Conservation (phyloP, 2,888 invertebrate species). For the Cosmorhoe ocellata region DNA sequence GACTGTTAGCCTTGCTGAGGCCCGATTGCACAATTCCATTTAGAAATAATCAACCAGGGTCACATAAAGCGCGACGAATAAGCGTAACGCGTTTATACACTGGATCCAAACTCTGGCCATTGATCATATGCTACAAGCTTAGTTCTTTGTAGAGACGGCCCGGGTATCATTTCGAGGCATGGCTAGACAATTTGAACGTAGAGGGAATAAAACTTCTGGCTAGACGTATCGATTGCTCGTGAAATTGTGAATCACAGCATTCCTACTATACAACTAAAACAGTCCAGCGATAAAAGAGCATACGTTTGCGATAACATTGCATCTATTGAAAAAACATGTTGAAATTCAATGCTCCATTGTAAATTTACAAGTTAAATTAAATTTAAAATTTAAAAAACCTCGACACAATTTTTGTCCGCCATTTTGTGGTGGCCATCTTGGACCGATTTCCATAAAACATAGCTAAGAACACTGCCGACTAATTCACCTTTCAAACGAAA, state of each 20-base stretch:
- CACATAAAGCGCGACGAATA: constrained; percentile 36
- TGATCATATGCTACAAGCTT: constrained; percentile 14
- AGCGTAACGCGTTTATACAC: constrained; percentile 29
- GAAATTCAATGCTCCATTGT: constrained; percentile 9
- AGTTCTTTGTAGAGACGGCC: neutral
- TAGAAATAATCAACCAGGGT: constrained; percentile 48
- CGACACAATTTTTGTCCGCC: too few relatives aligned
- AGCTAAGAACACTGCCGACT: too few relatives aligned
- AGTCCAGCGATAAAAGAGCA: constrained; percentile 28
- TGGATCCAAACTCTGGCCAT: constrained; percentile 2
- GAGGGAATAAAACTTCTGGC: constrained; percentile 39
- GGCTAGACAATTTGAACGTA: constrained; percentile 30
- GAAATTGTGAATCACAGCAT: constrained; percentile 31
- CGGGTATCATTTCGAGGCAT: constrained; percentile 5
- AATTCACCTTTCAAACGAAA: too few relatives aligned
- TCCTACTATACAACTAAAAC: constrained; percentile 23
- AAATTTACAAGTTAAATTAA: neutral
- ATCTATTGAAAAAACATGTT: constrained; percentile 10
- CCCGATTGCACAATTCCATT: constrained; percentile 48
- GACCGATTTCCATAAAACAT: too few relatives aligned
- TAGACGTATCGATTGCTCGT: constrained; percentile 50
- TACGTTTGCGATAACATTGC: constrained; percentile 22
- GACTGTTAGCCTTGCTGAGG: constrained; percentile 40
- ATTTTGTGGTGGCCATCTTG: too few relatives aligned
- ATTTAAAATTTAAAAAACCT: too few relatives aligned